Base-by-base conservation (phyloP, 2,797 vertebrate genomes). In the Mallotus villosus region DNA sequence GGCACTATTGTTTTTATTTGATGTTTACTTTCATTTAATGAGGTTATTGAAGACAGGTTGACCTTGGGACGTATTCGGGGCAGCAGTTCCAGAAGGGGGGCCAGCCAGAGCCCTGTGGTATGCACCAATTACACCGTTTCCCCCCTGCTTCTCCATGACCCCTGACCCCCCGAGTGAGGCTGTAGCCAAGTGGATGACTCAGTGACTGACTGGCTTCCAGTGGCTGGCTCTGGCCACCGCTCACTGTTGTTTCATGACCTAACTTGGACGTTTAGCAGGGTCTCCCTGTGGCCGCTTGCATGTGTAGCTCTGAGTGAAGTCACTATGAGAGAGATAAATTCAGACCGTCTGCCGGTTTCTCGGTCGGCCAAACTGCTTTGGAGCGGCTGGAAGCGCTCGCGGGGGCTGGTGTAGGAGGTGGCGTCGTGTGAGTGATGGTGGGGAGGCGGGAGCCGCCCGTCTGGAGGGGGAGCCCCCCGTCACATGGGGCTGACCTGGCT, bases 81-180 rank as follows among this genome's bases (percentile, higher is more conserved):
- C 63, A 49, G n/a, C 62, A 25, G 46, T 29, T 63, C 70, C 64
- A 67, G 64, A 76, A 8, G 53, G 77, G 77, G 77, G 78, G 51
- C 81, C 55, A 71, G 77, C 9, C 12, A 0, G 24, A 64, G 49
- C 76, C 80, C 74, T 57, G 67, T 41, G 70, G 24, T 78, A 41
- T 81, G 79, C 74, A 79, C 75, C 86, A 80, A 81, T 86, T 84
- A 80, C 71, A 32, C 57, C 69, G 77, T 79, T 80, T 80, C 65
- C 81, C 70, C 5, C 67, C 64, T 68, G 73, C 27, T 51, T 58
- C 60, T 25, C 62, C 16, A 63, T 76, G 71, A 63, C 68, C 66
- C 68, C 25, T 78, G 80, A 84, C 80, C 80, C 80, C 65, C 65
- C 0, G 25, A 72, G 78, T 37, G 73, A 3, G 74, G 72, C 73